These are phyloP conservation scores for Psophia crepitans DNA, from an alignment of 2,113 vertebrate species.

Conservation along the genomic window DNA sequence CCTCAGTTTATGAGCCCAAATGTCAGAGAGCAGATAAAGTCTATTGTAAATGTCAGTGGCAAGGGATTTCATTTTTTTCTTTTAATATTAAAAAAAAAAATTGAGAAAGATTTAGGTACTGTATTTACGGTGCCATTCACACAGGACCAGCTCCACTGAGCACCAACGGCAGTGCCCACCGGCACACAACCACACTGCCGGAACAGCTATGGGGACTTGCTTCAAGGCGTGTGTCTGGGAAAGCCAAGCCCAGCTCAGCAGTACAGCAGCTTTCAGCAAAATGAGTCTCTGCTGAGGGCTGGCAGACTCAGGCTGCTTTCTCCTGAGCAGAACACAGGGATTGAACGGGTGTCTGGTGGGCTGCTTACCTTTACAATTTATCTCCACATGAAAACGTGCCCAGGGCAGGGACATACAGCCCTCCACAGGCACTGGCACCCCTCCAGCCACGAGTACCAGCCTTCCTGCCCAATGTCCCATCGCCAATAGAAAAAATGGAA, in stretches of 20 bases:
- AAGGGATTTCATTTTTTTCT: background rate
- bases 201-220: background rate
- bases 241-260: background rate
- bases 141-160: background rate
- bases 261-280: background rate
- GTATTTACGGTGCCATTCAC: background rate
- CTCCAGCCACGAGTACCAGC: background rate
- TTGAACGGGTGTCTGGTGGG: rapidly evolving
- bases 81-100: background rate
- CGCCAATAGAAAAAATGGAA: background rate
- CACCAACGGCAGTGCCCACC: background rate
- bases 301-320: background rate
- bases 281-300: background rate
- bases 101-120: background rate
- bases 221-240: background rate
- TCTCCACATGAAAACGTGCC: background rate
- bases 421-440: background rate
- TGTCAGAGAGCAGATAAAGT: conserved; percentile 19
- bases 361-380: background rate
- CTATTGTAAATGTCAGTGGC: conserved; percentile 41
- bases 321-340: background rate
- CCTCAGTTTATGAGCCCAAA: background rate
- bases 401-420: background rate
- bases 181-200: background rate
- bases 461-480: background rate